Conservation (phyloP, 2,888 invertebrate species). For the Leptinotarsa rubiginosa region DNA sequence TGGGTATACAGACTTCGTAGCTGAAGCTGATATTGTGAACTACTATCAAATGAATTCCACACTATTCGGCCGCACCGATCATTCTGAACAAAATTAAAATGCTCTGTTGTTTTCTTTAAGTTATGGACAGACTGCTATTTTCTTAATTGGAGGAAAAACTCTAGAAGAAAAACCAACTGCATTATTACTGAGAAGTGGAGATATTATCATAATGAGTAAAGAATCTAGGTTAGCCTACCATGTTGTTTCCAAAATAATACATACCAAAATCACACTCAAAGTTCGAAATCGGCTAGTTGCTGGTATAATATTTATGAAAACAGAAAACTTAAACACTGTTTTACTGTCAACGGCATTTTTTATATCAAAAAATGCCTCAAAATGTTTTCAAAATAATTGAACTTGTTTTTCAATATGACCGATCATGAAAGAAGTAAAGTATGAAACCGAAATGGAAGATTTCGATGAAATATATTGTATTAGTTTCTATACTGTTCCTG, state of each 20-base stretch:
- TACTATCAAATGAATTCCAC: constrained; percentile 95
- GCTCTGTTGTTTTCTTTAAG: constrained; percentile 94
- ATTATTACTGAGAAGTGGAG: constrained; percentile 87
- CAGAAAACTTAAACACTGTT: too few species aligned
- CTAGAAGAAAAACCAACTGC: constrained; percentile 77
- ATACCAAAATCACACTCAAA: constrained; percentile 63
- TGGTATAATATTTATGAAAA: too few species aligned
- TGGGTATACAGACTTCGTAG: constrained; percentile 73
- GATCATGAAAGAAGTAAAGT: too few species aligned
- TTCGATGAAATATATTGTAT: too few species aligned
- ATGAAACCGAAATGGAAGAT: too few species aligned
- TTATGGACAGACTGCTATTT: constrained; percentile 92
- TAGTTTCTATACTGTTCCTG: too few species aligned
- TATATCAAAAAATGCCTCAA: too few species aligned
- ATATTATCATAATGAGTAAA: constrained; percentile 91
- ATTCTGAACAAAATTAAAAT: constrained; percentile 86
- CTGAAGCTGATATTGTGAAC: constrained; percentile 96
- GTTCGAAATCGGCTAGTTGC: too few species aligned
- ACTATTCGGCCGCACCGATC: constrained; percentile 93
- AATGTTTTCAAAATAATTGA: too few species aligned
- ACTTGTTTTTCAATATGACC: too few species aligned
- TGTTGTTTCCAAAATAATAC: constrained; percentile 89
- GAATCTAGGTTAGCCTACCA: constrained; percentile 89
- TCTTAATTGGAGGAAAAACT: constrained; percentile 87
- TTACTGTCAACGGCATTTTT: too few species aligned